These are phyloP conservation scores for Lasius fuliginosus DNA, from an alignment of 2,888 invertebrate genomes.

Conservation along the genomic window DNA sequence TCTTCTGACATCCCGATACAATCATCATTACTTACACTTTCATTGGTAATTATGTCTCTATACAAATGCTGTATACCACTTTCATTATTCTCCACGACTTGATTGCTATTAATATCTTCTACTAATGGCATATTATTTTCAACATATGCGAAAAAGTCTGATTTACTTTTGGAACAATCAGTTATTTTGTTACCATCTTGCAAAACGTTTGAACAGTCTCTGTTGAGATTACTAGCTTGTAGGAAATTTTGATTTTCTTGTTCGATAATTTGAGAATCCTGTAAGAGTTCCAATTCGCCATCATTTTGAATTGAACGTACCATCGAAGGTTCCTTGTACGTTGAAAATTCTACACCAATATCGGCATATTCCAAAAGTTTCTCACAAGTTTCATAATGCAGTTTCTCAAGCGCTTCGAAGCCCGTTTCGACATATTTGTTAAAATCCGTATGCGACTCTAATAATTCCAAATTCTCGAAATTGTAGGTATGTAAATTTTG, in stretches of 20 bases:
- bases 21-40: conserved; percentile 29
- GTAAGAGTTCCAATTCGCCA: conserved; percentile 78
- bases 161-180: conserved; percentile 32
- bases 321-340: conserved; percentile 66
- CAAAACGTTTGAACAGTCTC: conserved; percentile 36
- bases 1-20: conserved; percentile 39
- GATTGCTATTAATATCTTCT: conserved; percentile 33
- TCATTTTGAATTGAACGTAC: conserved; percentile 75
- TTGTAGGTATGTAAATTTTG: conserved; percentile 31
- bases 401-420: conserved; percentile 74
- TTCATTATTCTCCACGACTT: neutral
- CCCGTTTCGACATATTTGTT: conserved; percentile 72
- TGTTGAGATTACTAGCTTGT: conserved; percentile 55
- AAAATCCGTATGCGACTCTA: conserved; percentile 67
- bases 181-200: conserved; percentile 28
- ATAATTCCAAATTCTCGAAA: conserved; percentile 66
- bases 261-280: conserved; percentile 62
- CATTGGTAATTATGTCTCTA: conserved; percentile 19
- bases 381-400: conserved; percentile 74
- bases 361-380: conserved; percentile 73
- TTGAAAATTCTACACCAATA: conserved; percentile 57
- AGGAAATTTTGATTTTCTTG: conserved; percentile 66
- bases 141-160: conserved; percentile 66
- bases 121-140: conserved; percentile 63
- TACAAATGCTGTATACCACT: neutral